Base-by-base conservation (phyloP, 2,888 invertebrate genomes). In the Crematogaster levior region DNA sequence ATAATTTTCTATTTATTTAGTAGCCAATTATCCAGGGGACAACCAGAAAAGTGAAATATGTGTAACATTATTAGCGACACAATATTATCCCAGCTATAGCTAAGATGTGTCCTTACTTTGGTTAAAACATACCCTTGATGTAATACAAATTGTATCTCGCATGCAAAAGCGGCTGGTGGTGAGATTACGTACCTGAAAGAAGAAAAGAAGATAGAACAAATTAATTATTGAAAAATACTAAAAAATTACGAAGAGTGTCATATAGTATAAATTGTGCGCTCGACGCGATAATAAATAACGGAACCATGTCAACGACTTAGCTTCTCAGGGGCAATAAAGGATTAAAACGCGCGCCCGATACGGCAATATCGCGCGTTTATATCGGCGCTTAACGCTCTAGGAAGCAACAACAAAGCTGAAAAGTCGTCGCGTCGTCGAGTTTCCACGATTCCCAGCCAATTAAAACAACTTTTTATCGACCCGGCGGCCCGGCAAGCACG, bases 381-480 rank as follows among this genome's bases (percentile, higher is more conserved):
- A 79, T 72, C 68, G 65, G 40, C 46, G 68, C 80, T 84, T 53
- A 80, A 81, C 74, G 80, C 75, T 70, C 53, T 30, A 60, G 51
- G 68, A 74, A 65, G 79, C 79, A 80, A 21, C 43, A 24, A 58
- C 68, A 43, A 72, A 85, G 80, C 74, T 61, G 70, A 56, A 80
- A 80, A 72, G 72, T 85, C 82, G 60, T 70, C 79, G 21, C 70
- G 58, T 72, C 79, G 34, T 58, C 21, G 68, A 75, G 70, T 74
- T 86, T 81, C 46, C 83, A 68, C 61, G 46, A 79, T 65, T 81
- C 70, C 73, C 77, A 68, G 77, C 72, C 83, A 81, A 65, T 73
- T 84, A 75, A 86, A 72, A 60, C 60, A 66, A 51, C 58, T 80
- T 86, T 75, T 72, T 73, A 85, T 85, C 77, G 77, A 85, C 37